Percentiles rank a stretch among this genome's conserved stretches.
phyloP scores from a whole-genome alignment of 2,888 invertebrate species.

The Alviniconcha strummeri region DNA sequence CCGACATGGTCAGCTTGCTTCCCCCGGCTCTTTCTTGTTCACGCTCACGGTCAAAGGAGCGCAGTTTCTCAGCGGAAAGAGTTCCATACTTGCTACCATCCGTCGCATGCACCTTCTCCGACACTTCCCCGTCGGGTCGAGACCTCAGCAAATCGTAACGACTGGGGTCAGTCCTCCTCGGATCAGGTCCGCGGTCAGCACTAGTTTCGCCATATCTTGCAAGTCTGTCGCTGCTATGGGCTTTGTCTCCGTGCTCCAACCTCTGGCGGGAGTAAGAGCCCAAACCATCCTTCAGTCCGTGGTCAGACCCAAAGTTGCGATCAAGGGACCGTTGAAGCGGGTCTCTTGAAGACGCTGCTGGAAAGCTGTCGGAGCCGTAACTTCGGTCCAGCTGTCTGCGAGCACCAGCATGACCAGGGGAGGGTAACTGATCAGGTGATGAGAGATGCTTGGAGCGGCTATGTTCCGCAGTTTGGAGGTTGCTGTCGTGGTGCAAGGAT shows the following conservation, averaged over 20 bases:
- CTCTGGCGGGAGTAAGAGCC: conserved; percentile 13
- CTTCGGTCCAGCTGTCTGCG: conserved; percentile 21
- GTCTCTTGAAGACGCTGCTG: conserved; percentile 28
- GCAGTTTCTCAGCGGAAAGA: conserved; percentile 22
- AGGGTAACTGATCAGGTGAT: background rate
- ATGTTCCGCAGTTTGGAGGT: background rate
- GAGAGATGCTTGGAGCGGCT: background rate
- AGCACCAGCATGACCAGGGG: background rate
- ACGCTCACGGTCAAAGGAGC: conserved; percentile 19
- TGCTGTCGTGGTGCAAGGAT: background rate
- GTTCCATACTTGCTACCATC: conserved; percentile 20
- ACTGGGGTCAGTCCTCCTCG: conserved; percentile 24
- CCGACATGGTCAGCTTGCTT: conserved; percentile 17
- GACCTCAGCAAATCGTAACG: conserved; percentile 31
- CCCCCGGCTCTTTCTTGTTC: conserved; percentile 27
- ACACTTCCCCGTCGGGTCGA: conserved; percentile 44
- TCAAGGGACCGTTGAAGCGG: conserved; percentile 5
- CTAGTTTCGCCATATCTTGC: conserved; percentile 20
- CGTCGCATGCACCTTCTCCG: conserved; percentile 33
- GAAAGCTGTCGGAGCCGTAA: conserved; percentile 20
- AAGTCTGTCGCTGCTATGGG: background rate
- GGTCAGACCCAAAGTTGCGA: conserved; percentile 28
- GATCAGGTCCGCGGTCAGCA: background rate
- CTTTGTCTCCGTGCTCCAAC: conserved; percentile 10
- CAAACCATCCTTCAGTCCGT: background rate